phyloP scores from a whole-genome alignment of 2,113 vertebrate species.

The Hystrix brachyura region DNA sequence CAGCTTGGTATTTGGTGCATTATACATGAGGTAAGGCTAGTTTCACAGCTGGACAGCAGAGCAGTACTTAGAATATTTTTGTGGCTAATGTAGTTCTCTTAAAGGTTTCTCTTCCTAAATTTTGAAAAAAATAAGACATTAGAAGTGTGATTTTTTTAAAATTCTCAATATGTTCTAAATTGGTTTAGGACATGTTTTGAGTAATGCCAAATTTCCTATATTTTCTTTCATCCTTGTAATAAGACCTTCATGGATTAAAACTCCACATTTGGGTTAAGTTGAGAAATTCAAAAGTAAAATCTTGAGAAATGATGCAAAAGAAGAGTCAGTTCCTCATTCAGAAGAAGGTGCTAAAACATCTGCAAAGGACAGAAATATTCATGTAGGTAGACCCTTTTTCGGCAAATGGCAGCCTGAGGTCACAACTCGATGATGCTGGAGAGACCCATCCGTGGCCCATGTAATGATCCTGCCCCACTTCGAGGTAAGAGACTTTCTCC shows the following conservation, averaged over 20 bases:
- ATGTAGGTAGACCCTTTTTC: background rate
- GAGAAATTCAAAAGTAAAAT: constrained; percentile 10
- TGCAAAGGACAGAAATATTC: background rate
- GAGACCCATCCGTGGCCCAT: background rate
- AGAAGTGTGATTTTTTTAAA: constrained; percentile 24
- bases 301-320: background rate
- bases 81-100: constrained; percentile 58
- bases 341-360: constrained; percentile 8
- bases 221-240: constrained; percentile 30
- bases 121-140: background rate
- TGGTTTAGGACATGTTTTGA: constrained; percentile 45
- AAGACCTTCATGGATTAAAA: constrained; percentile 20
- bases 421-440: background rate
- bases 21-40: constrained; percentile 73
- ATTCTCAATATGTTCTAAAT: constrained; percentile 8
- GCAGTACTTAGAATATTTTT: constrained; percentile 65
- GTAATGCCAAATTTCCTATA: background rate
- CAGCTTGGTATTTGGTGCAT: constrained; percentile 75
- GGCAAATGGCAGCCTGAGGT: background rate
- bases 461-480: background rate
- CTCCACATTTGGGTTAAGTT: background rate
- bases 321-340: background rate
- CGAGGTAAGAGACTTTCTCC: background rate
- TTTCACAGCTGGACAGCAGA: constrained; percentile 75
- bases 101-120: constrained; percentile 63